Evolutionary conservation across 2,797 vertebrate species (phyloP).

Genomic region (Helicolenus hilgendorfi): DNA sequence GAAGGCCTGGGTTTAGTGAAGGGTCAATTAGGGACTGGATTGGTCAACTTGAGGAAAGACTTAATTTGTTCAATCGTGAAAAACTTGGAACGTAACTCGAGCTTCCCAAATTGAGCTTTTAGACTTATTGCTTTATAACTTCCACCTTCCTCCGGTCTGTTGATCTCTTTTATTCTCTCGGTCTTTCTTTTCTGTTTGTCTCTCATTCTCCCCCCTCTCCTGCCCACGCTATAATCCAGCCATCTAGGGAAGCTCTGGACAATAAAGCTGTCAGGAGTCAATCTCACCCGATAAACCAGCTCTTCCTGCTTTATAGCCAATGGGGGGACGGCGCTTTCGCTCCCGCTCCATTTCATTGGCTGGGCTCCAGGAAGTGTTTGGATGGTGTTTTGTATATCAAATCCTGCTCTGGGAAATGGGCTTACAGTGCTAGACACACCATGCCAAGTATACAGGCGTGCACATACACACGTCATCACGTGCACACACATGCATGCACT

Average conservation of each 20-base stretch:
- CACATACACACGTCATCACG: background rate
- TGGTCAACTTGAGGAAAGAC: background rate
- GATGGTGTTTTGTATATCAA: constrained; percentile 59
- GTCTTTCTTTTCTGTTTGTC: constrained; percentile 19
- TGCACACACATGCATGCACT: background rate
- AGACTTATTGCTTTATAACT: background rate
- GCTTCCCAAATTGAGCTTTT: background rate
- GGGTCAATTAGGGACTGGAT: background rate
- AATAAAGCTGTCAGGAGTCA: constrained; percentile 77
- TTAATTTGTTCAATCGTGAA: background rate
- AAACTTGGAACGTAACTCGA: background rate
- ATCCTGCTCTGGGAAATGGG: constrained; percentile 72
- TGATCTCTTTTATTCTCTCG: background rate
- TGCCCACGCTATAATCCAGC: constrained; percentile 52
- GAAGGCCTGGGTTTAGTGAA: background rate
- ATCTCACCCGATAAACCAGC: constrained; percentile 68
- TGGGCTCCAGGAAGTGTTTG: too few relatives aligned
- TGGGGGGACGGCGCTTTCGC: constrained; percentile 13
- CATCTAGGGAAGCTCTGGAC: constrained; percentile 46
- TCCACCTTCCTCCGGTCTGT: background rate
- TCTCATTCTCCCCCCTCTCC: background rate
- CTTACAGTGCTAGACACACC: constrained; percentile 44
- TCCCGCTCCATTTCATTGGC: too few relatives aligned
- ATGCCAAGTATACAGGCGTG: constrained; percentile 36
- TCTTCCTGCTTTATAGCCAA: constrained; percentile 69